These are phyloP conservation scores for Gymnothorax javanicus DNA, from an alignment of 2,797 vertebrate genomes.

Conservation along the genomic window DNA sequence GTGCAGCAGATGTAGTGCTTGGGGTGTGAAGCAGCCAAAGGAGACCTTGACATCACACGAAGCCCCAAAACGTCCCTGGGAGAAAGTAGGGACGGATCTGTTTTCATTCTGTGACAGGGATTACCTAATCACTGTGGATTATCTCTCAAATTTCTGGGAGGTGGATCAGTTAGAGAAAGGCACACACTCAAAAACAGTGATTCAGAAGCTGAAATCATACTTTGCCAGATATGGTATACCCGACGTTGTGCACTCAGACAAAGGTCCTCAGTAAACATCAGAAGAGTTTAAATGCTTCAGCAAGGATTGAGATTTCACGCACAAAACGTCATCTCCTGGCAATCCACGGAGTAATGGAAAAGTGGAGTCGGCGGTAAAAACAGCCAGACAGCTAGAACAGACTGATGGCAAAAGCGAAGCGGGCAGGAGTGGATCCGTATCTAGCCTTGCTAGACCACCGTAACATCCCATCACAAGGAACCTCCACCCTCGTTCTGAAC, in stretches of 20 bases:
- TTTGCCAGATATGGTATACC: no score
- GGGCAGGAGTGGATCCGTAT: conserved; percentile 29
- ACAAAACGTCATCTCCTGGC: conserved; percentile 19
- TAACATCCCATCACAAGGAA: conserved; percentile 33
- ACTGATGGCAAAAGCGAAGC: conserved; percentile 29
- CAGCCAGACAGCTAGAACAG: not conserved
- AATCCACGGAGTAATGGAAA: conserved; percentile 31
- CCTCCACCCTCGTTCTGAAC: no score
- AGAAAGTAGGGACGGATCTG: not conserved
- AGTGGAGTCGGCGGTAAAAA: conserved; percentile 24
- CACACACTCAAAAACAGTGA: no score
- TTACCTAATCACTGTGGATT: no score
- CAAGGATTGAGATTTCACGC: conserved; percentile 27
- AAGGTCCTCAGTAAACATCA: conserved; percentile 28
- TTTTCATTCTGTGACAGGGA: no score
- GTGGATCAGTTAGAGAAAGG: no score
- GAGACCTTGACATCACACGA: not conserved
- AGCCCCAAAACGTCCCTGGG: not conserved
- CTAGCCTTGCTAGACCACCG: conserved; percentile 34
- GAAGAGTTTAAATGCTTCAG: conserved; percentile 39
- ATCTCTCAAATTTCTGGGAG: no score
- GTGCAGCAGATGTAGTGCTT: not conserved
- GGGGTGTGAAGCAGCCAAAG: not conserved
- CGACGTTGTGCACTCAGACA: conserved; percentile 28
- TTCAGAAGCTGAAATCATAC: no score